Evolutionary conservation across 53 echinoderm and acorn worm species (phyloP), one percentile per base, ranked within the genome.

Genomic region (Holothuria leucospilota): DNA sequence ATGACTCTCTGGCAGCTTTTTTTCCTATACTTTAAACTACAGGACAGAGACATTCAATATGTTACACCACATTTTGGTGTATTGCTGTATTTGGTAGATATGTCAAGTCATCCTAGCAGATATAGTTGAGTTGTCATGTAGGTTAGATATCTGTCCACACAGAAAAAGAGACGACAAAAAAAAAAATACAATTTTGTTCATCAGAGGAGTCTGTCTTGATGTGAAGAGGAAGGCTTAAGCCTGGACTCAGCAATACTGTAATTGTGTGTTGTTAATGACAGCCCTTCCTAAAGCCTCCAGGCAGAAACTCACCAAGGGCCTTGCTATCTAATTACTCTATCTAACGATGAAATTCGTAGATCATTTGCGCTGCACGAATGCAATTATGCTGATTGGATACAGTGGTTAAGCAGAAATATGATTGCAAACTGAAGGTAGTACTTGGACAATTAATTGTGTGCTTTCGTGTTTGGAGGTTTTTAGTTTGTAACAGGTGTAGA

Each of bases 331-430:
- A 75, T 75, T 75, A 75, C 75, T 75, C 51, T 16, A 49, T 46
- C 75, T 75, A 75, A 75, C 51, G 51, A 75, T 75, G 75, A 51
- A 75, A 49, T 51, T 75, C 75, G 49, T 49, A 75, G 49, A 52
- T 75, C 75, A 75, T 75, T 75, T 71, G 24, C 53, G 25, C 75
- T 51, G 75, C 75, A 75, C 46, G 53, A 75, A 75, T 49, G 75
- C 75, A 75, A 75, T 75, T 75, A 75, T 75, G 75, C 75, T 75
- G 75, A 75, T 75, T 75, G 53, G 53, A 75, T 51, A 34, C 13
- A 52, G 52, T 39, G 51, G 75, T 24, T 10, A 71, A 49, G 75
- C 26, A 11, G 15, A 75, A 23, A 10, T 75, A 51, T 75, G 75
- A 75, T 75, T 75, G 52, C 51, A 52, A 42, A 75, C 25, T 27